phyloP scores from a whole-genome alignment of 2,888 invertebrate species.

The Ectobius pallidus region DNA sequence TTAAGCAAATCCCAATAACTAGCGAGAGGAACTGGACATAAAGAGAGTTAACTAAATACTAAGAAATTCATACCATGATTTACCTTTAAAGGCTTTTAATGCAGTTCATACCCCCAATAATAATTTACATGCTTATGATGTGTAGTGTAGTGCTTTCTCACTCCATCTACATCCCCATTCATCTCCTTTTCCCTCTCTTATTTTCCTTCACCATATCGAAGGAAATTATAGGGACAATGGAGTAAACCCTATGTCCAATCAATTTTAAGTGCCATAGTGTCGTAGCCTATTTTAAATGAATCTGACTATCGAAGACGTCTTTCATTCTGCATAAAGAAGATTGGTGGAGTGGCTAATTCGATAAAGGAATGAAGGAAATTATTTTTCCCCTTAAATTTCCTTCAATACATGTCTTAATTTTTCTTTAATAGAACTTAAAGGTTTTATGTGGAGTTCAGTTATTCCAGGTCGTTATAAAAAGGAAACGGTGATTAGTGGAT shows the following conservation, averaged over 20 bases:
- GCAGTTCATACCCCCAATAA: constrained; percentile 15
- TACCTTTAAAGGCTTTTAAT: not conserved
- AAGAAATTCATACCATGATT: too few relatives aligned
- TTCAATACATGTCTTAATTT: not conserved
- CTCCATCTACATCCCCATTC: too few relatives aligned
- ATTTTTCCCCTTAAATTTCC: constrained; percentile 4
- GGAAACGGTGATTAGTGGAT: not conserved
- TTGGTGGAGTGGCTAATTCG: constrained; percentile 11
- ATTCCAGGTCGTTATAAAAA: not conserved
- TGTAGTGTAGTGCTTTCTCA: not conserved
- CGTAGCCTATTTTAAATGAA: constrained; percentile 19
- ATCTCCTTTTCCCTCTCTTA: too few relatives aligned
- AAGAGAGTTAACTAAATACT: too few relatives aligned
- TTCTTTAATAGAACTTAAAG: not conserved
- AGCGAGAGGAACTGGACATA: too few relatives aligned
- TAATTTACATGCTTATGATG: constrained; percentile 22
- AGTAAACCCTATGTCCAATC: constrained; percentile 32
- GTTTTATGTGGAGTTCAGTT: too few relatives aligned
- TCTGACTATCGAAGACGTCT: not conserved
- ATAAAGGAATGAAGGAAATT: constrained; percentile 6
- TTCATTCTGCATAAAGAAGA: constrained; percentile 5
- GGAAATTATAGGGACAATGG: constrained; percentile 29
- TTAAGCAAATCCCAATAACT: too few relatives aligned
- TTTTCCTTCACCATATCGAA: not conserved
- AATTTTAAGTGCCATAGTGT: constrained; percentile 28